Base-by-base conservation (phyloP, 2,888 invertebrate genomes). In the Criorhina ranunculi region DNA sequence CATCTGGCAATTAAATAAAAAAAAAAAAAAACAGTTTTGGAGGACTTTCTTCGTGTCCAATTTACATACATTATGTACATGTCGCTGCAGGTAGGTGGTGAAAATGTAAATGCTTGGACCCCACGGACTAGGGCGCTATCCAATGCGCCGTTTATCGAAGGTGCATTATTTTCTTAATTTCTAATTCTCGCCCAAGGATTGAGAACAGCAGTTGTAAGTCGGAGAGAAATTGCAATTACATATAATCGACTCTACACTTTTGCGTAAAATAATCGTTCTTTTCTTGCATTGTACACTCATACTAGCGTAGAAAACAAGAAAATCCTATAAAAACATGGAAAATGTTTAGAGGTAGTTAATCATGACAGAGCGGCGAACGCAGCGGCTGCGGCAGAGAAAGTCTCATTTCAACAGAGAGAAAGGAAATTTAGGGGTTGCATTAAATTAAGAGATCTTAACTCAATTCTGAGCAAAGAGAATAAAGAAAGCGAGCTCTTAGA, bases 351-450 rank as follows among this genome's bases (percentile, higher is more conserved):
- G 19, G 64, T 76, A 51, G 53, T 49, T 55, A 57, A 59, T 72
- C 40, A 44, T 72, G 46, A 79, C 37, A 59, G n/a, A n/a, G 57
- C 40, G n/a, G 60, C 42, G 35, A 51, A 44, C 37, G 59, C 51
- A 51, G 19, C 29, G 4, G 64, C 49, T n/a, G 33, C 35, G 33
- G 35, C 77, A 70, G 55, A 55, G 78, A 77, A 83, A 83, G 59
- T 81, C 46, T 11, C 40, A 70, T 33, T 62, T 35, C n/a, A 4
- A 70, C 24, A 4, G 24, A 77, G 66, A 76, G 72, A 46, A 53
- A 1, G 5, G 35, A 40, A 5, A 19, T 59, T 69, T 64, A 51
- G 64, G 66, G 76, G 67, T 60, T 79, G 59, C 7, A 9, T 17
- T n/a, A 5, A 35, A 33, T 31, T 29, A 60, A 42, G 62, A 73